Evolutionary conservation across 2,888 invertebrate genomes (phyloP).

Genomic region (Lycocerus yunnanus): DNA sequence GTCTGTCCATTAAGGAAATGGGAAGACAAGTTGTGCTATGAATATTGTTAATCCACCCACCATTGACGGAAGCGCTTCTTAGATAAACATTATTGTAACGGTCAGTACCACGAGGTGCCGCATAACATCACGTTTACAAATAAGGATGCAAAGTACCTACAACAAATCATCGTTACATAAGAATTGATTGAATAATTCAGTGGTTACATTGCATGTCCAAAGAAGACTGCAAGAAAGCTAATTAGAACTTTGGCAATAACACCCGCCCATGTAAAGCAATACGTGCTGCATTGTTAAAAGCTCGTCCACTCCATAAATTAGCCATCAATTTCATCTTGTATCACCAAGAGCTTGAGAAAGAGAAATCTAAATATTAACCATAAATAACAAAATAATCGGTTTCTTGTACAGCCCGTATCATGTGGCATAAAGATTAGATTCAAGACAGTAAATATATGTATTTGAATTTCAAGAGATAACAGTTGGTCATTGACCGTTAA

Average conservation of each 20-base stretch:
- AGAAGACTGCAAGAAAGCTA: not conserved
- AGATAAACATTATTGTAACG: conserved; percentile 10
- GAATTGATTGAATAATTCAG: not conserved
- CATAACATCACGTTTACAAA: conserved; percentile 7
- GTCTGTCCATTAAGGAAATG: not conserved
- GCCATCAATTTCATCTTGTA: not conserved
- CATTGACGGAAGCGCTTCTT: conserved; percentile 14
- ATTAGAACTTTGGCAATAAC: not conserved
- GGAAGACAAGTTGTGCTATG: conserved; percentile 6
- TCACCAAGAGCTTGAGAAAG: not conserved
- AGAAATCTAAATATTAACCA: not conserved
- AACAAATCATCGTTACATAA: not conserved
- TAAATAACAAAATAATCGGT: not conserved
- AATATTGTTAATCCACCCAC: conserved; percentile 13
- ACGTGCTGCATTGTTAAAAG: not conserved
- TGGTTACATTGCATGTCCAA: not conserved
- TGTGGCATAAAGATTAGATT: not conserved
- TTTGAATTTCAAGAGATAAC: not conserved
- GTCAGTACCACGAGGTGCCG: conserved; percentile 17
- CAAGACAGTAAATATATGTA: not conserved
- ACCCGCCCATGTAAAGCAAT: too few relatives aligned
- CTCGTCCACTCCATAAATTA: not conserved
- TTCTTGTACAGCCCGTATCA: not conserved
- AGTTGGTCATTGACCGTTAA: not conserved
- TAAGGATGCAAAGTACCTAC: not conserved